phyloP scores from a whole-genome alignment of 2,113 vertebrate genomes.

The Bambusicola thoracicus region DNA sequence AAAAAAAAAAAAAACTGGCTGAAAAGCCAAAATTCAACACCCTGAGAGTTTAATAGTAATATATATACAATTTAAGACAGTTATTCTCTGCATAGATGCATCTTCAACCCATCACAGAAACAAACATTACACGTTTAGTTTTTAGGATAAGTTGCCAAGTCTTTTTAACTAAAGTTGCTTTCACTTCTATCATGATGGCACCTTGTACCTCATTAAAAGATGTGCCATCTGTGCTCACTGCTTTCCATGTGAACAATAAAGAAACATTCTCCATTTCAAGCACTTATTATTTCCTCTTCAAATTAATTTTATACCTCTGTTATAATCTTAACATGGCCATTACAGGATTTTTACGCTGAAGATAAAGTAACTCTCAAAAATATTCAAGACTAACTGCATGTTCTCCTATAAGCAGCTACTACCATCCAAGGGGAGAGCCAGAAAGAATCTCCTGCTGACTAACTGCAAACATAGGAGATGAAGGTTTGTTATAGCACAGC shows the following conservation, averaged over 20 bases:
- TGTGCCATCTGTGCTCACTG: background rate
- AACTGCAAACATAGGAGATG: background rate
- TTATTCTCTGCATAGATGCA: background rate
- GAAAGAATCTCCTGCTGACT: background rate
- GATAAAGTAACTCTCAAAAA: background rate
- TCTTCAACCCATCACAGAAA: background rate
- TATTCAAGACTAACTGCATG: rapidly evolving
- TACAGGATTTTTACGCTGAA: background rate
- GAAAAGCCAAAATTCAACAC: background rate
- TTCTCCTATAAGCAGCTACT: background rate
- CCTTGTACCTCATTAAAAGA: background rate
- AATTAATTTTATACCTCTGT: background rate
- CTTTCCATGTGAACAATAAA: background rate
- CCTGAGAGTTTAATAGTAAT: background rate
- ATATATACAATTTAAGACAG: background rate
- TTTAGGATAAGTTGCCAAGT: background rate
- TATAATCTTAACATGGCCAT: background rate
- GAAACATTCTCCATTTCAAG: background rate
- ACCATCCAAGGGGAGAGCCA: background rate
- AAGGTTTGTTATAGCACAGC: background rate
- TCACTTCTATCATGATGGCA: background rate
- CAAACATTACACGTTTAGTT: background rate
- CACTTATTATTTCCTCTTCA: background rate
- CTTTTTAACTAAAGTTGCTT: background rate
- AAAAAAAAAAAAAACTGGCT: background rate